Conservation (phyloP, 2,888 invertebrate genomes). For the Campoletis raptor region DNA sequence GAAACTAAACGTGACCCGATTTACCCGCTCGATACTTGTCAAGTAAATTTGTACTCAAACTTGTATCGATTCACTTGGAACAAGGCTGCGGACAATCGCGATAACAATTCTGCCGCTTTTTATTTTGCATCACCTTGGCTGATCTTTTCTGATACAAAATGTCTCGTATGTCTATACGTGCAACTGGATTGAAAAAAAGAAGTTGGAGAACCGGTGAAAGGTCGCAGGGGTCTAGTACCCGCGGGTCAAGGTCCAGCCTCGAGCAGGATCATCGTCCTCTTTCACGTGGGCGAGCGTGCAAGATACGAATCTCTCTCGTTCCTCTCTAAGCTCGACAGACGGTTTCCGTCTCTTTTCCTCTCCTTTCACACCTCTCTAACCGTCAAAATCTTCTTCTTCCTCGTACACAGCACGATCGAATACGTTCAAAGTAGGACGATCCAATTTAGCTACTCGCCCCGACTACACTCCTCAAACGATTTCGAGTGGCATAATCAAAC, state of each 20-base stretch:
- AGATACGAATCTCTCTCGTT: constrained; percentile 48
- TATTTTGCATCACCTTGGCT: background rate
- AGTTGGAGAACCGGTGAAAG: constrained; percentile 55
- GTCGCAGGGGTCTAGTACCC: constrained; percentile 63
- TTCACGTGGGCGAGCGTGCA: constrained; percentile 57
- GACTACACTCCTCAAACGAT: constrained; percentile 18
- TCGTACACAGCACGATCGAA: background rate
- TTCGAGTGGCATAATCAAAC: background rate
- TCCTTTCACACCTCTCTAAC: constrained; percentile 47
- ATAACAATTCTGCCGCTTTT: background rate
- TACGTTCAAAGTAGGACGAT: constrained; percentile 16
- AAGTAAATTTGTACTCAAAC: constrained; percentile 6
- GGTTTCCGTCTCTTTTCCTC: constrained; percentile 24
- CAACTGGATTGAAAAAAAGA: constrained; percentile 32
- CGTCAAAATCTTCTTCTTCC: constrained; percentile 19
- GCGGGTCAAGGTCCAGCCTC: constrained; percentile 76
- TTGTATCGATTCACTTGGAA: constrained; percentile 1
- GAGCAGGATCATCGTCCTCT: constrained; percentile 75
- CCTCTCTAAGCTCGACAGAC: constrained; percentile 31
- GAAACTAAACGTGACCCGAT: background rate
- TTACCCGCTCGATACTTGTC: background rate
- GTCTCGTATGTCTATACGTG: constrained; percentile 24
- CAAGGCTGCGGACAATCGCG: background rate
- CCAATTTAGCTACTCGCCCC: constrained; percentile 7
- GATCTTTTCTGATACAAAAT: background rate